These are phyloP conservation scores for Tetragonula clypearis DNA, from an alignment of 1,140 invertebrate species.

Conservation along the genomic window DNA sequence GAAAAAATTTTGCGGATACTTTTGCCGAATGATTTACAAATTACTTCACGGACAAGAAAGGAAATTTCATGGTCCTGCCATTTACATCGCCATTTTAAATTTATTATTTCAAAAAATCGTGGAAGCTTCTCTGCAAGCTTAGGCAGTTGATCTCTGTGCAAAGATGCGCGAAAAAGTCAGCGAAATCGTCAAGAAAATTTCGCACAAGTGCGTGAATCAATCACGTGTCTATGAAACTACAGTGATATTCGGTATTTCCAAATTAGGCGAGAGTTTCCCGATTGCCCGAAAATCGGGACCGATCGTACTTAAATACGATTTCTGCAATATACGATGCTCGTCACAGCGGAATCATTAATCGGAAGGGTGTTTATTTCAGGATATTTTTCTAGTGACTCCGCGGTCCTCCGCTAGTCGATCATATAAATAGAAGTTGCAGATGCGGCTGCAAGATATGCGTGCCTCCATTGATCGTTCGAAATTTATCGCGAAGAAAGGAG, in stretches of 20 bases:
- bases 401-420: slow-evolving; percentile 61
- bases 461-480: slow-evolving; percentile 20
- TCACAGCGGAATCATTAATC: slow-evolving; percentile 38
- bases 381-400: slow-evolving; percentile 79
- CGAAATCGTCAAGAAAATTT: too few relatives aligned
- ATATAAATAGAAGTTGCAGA: slow-evolving; percentile 75
- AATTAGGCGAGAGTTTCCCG: neutral
- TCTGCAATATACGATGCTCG: neutral
- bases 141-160: too few relatives aligned
- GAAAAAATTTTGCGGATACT: too few relatives aligned
- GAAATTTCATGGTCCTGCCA: too few relatives aligned
- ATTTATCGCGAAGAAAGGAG: slow-evolving; percentile 9
- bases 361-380: slow-evolving; percentile 75
- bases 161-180: too few relatives aligned
- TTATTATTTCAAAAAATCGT: too few relatives aligned
- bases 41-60: too few relatives aligned
- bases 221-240: too few relatives aligned
- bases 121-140: too few relatives aligned
- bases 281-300: neutral
- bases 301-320: neutral
- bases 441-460: slow-evolving; percentile 44
- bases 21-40: too few relatives aligned
- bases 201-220: too few relatives aligned
- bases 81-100: too few relatives aligned
- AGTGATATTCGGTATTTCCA: neutral